Evolutionary conservation across 1,140 invertebrate genomes (phyloP).

Genomic region (Solenopsis invicta): DNA sequence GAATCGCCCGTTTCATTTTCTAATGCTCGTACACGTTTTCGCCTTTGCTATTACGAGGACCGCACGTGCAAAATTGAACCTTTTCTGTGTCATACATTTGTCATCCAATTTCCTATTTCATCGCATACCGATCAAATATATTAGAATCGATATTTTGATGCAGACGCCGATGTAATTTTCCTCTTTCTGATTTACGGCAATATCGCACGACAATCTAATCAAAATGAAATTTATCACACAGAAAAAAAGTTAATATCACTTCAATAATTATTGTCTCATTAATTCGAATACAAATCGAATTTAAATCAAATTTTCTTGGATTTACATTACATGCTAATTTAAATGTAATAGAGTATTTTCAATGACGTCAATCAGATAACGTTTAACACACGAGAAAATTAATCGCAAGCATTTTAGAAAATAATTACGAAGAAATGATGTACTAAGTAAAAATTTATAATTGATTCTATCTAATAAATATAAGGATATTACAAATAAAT

Average conservation of each 20-base stretch:
- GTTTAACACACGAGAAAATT: too few relatives aligned
- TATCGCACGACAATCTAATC: background rate
- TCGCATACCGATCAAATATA: background rate
- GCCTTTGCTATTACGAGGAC: background rate
- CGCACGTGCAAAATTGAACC: slow-evolving; percentile 16
- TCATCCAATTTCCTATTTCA: slow-evolving; percentile 36
- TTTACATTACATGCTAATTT: too few relatives aligned
- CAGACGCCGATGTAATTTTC: slow-evolving; percentile 5
- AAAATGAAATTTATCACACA: background rate
- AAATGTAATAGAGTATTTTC: too few relatives aligned
- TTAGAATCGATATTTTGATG: slow-evolving; percentile 12
- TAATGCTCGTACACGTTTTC: slow-evolving; percentile 8
- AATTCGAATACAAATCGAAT: too few relatives aligned
- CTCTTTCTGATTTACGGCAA: background rate
- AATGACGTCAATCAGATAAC: too few relatives aligned
- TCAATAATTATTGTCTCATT: too few relatives aligned
- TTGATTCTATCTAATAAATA: too few relatives aligned
- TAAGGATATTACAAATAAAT: too few relatives aligned
- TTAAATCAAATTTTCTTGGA: too few relatives aligned
- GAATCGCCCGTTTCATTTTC: slow-evolving; percentile 31
- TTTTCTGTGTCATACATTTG: background rate
- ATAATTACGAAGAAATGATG: too few relatives aligned
- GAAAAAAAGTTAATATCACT: background rate
- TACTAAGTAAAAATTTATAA: too few relatives aligned
- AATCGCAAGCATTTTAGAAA: too few relatives aligned